A percentile compares a stretch with the other conserved stretches of the same genome.
phyloP scores from a whole-genome alignment of 1,140 invertebrate genomes.

The Acromyrmex charruanus region DNA sequence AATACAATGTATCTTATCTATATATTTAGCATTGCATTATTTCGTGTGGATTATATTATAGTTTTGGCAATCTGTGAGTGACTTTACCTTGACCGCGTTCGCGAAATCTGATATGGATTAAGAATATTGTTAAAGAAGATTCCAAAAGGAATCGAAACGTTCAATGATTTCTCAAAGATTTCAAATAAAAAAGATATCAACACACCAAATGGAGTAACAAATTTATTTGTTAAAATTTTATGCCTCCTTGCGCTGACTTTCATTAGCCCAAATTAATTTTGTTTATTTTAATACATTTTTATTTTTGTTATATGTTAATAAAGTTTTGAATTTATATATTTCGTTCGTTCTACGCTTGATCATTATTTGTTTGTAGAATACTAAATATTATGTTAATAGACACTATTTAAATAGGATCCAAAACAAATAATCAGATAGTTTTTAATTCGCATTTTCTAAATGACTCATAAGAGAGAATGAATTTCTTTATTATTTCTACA shows the following conservation, averaged over 20 bases:
- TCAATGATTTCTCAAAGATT: too few species aligned
- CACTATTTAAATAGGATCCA: background rate
- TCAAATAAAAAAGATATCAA: too few species aligned
- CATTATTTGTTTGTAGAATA: background rate
- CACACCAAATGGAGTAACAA: too few species aligned
- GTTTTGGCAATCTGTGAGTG: too few species aligned
- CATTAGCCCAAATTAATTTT: too few species aligned
- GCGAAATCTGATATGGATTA: too few species aligned
- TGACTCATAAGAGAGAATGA: background rate
- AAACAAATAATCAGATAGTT: background rate
- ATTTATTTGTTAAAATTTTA: too few species aligned
- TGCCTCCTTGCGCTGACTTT: too few species aligned
- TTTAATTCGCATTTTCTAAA: background rate
- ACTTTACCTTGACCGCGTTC: too few species aligned
- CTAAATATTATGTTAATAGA: background rate
- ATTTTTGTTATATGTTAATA: background rate
- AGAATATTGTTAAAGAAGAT: too few species aligned
- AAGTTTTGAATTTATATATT: background rate
- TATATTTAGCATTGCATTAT: background rate
- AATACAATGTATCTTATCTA: background rate
- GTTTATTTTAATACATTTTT: constrained; percentile 4
- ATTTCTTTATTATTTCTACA: constrained; percentile 1
- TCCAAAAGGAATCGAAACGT: too few species aligned
- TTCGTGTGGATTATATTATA: background rate
- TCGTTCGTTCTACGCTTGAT: background rate